A percentile compares a stretch with the other conserved stretches of the same genome.
phyloP scores from a whole-genome alignment of 2,888 invertebrate species.

The Coleophora deauratella region DNA sequence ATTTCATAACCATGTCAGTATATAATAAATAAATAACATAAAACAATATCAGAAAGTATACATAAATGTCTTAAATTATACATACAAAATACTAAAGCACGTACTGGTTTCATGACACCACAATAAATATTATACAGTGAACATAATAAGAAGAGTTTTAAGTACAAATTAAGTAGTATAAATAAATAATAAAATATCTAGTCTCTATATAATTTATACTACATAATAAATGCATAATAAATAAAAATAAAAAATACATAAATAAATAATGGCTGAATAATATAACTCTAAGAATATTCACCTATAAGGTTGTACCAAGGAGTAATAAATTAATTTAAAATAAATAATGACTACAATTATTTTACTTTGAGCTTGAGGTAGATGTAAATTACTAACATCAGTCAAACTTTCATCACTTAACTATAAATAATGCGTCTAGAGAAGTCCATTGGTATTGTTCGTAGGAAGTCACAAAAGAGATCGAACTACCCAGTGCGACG shows the following conservation, averaged over 20 bases:
- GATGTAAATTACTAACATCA: slow-evolving; percentile 23
- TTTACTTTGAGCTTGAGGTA: slow-evolving; percentile 18
- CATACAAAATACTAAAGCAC: no score
- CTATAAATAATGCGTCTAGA: slow-evolving; percentile 42
- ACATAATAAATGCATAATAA: no score
- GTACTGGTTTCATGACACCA: no score
- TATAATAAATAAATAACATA: no score
- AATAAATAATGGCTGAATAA: no score
- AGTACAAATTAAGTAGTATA: no score
- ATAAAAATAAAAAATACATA: no score
- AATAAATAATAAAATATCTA: slow-evolving; percentile 46
- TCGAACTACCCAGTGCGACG: slow-evolving; percentile 38
- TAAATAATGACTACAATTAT: slow-evolving; percentile 31
- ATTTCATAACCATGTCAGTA: no score
- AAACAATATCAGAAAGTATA: no score
- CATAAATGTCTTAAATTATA: no score
- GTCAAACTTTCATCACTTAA: slow-evolving; percentile 30
- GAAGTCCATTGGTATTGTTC: slow-evolving; percentile 24
- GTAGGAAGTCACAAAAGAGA: slow-evolving; percentile 59
- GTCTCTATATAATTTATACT: slow-evolving; percentile 22
- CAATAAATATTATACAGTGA: slow-evolving; percentile 44
- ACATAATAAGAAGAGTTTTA: slow-evolving; percentile 65
- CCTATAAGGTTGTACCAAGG: slow-evolving; percentile 33
- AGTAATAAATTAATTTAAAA: slow-evolving; percentile 14
- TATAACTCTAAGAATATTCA: slow-evolving; percentile 12